Conservation (phyloP, 1,140 invertebrate genomes). For the Lucilia sericata region DNA sequence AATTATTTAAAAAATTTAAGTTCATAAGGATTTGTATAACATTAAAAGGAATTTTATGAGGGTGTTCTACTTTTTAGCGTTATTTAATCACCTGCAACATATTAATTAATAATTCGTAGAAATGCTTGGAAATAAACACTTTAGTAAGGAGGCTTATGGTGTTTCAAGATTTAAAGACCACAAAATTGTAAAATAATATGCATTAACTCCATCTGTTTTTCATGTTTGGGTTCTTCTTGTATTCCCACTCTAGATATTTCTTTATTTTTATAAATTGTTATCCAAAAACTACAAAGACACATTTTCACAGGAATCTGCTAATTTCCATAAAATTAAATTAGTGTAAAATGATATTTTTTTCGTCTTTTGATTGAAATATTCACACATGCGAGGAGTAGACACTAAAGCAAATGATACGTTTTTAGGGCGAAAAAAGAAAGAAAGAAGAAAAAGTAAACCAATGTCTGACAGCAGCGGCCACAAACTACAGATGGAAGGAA, state of each 20-base stretch:
- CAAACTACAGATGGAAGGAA: neutral
- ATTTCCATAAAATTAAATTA: slow-evolving; percentile 18
- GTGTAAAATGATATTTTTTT: neutral
- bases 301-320: slow-evolving; percentile 11
- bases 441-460: neutral
- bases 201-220: neutral
- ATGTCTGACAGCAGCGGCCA: neutral
- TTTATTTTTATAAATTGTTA: neutral
- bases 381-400: neutral
- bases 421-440: neutral
- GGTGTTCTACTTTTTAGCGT: too few species aligned
- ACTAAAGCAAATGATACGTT: neutral
- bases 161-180: neutral
- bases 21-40: neutral
- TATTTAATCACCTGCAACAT: slow-evolving; percentile 15
- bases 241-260: too few species aligned
- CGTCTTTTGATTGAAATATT: neutral
- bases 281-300: neutral
- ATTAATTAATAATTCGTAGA: neutral
- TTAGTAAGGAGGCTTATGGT: neutral
- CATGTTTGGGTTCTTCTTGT: neutral
- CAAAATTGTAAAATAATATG: neutral
- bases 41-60: neutral
- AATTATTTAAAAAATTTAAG: neutral
- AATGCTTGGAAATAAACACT: neutral